Evolutionary conservation across 37 sponge, comb jelly and placozoan species (phyloP).

Genomic region (Ephydatia muelleri): DNA sequence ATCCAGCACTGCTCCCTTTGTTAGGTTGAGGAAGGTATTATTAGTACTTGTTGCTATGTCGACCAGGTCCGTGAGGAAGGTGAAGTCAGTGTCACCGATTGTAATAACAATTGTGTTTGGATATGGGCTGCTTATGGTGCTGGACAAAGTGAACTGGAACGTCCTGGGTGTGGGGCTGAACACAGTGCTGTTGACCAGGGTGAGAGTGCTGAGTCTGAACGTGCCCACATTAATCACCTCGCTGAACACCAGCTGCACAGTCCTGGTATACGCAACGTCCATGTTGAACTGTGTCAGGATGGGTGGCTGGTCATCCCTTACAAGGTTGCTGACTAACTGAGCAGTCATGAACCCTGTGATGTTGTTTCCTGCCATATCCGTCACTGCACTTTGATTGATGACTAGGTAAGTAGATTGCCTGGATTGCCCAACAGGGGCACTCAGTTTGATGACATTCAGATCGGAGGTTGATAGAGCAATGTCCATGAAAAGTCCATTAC

Average conservation of each 20-base stretch:
- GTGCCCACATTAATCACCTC: slow-evolving; percentile 53
- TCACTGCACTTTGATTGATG: slow-evolving; percentile 65
- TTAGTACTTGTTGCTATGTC: slow-evolving; percentile 51
- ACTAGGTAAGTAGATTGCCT: slow-evolving; percentile 42
- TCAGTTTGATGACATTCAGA: slow-evolving; percentile 64
- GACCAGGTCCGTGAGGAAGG: slow-evolving; percentile 35
- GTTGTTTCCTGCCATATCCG: slow-evolving; percentile 70
- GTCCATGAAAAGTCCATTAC: slow-evolving; percentile 55
- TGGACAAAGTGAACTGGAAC: slow-evolving; percentile 54
- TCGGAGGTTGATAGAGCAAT: slow-evolving; percentile 54
- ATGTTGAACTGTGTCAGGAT: slow-evolving; percentile 58
- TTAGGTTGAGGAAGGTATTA: slow-evolving; percentile 67
- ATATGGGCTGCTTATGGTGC: slow-evolving; percentile 36
- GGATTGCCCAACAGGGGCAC: slow-evolving; percentile 29
- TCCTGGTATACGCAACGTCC: slow-evolving; percentile 48
- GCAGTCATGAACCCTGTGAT: slow-evolving; percentile 43
- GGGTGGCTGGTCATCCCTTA: slow-evolving; percentile 65
- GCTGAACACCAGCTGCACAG: slow-evolving; percentile 72
- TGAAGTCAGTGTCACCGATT: slow-evolving; percentile 66
- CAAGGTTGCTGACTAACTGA: slow-evolving; percentile 35
- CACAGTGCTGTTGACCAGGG: slow-evolving; percentile 49
- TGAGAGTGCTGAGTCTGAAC: slow-evolving; percentile 51
- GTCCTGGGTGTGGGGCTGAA: slow-evolving; percentile 21
- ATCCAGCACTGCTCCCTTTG: slow-evolving; percentile 53
- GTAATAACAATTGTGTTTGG: slow-evolving; percentile 34